Percentiles rank a stretch among this genome's conserved stretches.
Evolutionary conservation across 2,113 vertebrate species (phyloP).

Genomic region (Protobothrops mucrosquamatus): DNA sequence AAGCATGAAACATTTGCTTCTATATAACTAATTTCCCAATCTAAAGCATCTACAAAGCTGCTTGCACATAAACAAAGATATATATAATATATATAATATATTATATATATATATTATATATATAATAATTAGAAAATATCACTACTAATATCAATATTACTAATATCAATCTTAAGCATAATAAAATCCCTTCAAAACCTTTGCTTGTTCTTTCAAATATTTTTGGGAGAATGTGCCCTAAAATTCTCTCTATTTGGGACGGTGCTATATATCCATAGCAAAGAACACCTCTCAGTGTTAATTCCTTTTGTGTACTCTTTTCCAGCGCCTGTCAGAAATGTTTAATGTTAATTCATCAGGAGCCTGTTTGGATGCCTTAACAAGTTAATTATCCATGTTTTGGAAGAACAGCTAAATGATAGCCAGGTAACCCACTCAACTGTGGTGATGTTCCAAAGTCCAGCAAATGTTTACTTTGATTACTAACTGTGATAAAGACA

Average conservation of each 20-base stretch:
- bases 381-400: background rate
- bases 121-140: too few species aligned
- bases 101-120: too few species aligned
- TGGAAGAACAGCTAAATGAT: background rate
- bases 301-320: background rate
- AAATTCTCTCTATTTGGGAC: background rate
- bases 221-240: background rate
- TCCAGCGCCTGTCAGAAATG: background rate
- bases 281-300: too few species aligned
- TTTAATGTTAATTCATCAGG: background rate
- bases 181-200: background rate
- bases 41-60: too few species aligned
- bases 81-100: too few species aligned
- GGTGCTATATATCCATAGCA: background rate
- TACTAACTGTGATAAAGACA: slow-evolving; percentile 37
- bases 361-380: background rate
- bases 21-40: too few species aligned
- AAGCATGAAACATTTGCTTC: too few species aligned
- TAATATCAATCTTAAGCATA: too few species aligned
- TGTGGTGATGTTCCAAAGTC: slow-evolving; percentile 9
- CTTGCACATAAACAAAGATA: too few species aligned
- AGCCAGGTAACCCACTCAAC: slow-evolving; percentile 11
- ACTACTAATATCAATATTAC: too few species aligned
- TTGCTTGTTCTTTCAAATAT: background rate
- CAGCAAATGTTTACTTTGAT: slow-evolving; percentile 22